These are phyloP conservation scores for Pelecanus crispus DNA, from an alignment of 2,113 vertebrate genomes.

Conservation along the genomic window DNA sequence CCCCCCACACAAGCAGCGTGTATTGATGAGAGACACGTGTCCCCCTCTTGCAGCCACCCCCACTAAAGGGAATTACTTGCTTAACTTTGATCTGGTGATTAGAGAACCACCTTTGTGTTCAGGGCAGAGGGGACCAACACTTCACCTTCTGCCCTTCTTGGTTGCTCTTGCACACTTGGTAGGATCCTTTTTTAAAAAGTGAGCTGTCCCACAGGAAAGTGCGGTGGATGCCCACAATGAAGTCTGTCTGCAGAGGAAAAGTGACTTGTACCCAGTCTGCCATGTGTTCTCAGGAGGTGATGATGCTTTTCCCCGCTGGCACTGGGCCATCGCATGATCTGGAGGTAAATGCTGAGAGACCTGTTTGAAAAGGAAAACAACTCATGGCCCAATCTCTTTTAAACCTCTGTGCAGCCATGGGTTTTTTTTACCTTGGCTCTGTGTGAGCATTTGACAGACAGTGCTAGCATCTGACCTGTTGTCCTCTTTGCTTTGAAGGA, in stretches of 20 bases:
- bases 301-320: not conserved
- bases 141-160: not conserved
- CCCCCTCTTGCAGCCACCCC: not conserved
- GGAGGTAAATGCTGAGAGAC: not conserved
- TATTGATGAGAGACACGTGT: rapidly evolving
- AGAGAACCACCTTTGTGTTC: not conserved
- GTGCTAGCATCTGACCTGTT: not conserved
- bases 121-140: not conserved
- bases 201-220: not conserved
- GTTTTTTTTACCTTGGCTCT: not conserved
- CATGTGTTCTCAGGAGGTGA: not conserved
- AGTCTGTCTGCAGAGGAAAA: not conserved
- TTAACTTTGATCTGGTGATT: not conserved
- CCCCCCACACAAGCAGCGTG: not conserved
- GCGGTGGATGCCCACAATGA: rapidly evolving
- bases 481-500: not conserved
- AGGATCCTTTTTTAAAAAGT: not conserved
- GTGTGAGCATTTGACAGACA: not conserved
- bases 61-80: not conserved
- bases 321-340: not conserved
- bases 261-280: not conserved
- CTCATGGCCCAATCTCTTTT: not conserved
- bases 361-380: not conserved
- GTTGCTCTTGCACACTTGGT: not conserved
- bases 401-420: not conserved